phyloP scores from a whole-genome alignment of 2,113 vertebrate genomes.

The Marmota flaviventris region DNA sequence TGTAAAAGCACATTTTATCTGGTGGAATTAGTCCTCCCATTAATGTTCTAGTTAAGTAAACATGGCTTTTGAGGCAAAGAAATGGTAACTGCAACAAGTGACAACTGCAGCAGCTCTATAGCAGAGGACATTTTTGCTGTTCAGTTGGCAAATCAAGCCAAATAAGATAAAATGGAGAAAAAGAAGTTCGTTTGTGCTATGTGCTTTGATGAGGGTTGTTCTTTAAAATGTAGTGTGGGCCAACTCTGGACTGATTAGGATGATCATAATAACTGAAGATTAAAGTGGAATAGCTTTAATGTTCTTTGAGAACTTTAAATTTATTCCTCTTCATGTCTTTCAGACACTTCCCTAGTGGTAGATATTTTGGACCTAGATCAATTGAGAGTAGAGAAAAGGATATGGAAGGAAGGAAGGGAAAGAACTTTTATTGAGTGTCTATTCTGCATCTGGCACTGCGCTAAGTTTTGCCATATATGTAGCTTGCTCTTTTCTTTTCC shows the following conservation, averaged over 20 bases:
- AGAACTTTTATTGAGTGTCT: not conserved
- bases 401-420: not conserved
- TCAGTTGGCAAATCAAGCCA: conserved; percentile 41
- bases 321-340: not conserved
- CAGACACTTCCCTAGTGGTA: not conserved
- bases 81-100: not conserved
- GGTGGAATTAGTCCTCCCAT: conserved; percentile 49
- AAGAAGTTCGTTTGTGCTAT: not conserved
- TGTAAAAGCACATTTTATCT: conserved; percentile 63
- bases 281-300: not conserved
- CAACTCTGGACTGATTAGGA: not conserved
- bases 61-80: conserved; percentile 47
- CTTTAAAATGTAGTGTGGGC: not conserved
- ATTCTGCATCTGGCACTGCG: not conserved
- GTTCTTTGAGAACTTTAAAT: conserved; percentile 37
- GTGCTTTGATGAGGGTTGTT: not conserved
- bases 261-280: not conserved
- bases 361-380: conserved; percentile 25
- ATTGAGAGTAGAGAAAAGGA: not conserved
- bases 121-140: conserved; percentile 16
- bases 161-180: conserved; percentile 31
- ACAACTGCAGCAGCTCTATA: not conserved
- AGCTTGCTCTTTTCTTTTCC: not conserved
- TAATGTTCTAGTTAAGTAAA: conserved; percentile 60
- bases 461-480: not conserved